These are phyloP conservation scores for Semnornis frantzii DNA, from an alignment of 2,113 vertebrate genomes.

Conservation along the genomic window DNA sequence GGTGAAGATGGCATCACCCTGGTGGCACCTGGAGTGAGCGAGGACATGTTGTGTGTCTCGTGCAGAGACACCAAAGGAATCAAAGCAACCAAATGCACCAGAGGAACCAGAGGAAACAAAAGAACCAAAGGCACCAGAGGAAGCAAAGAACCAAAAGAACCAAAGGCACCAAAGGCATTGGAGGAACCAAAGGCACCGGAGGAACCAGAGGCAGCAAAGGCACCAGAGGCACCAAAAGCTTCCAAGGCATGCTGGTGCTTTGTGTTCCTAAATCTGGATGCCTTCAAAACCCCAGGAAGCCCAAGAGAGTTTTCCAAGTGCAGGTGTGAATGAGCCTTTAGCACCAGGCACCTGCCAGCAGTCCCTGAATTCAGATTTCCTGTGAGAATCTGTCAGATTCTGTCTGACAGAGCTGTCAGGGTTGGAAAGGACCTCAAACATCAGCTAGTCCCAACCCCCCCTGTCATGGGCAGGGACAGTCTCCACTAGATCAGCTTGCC, in stretches of 20 bases:
- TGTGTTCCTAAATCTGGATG: neutral
- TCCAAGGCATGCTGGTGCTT: neutral
- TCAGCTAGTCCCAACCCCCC: too few relatives aligned
- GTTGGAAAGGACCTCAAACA: too few relatives aligned
- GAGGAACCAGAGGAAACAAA: neutral
- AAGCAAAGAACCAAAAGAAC: neutral
- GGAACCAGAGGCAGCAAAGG: neutral
- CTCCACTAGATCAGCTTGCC: too few relatives aligned
- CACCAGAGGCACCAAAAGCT: neutral
- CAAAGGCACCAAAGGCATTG: too few relatives aligned
- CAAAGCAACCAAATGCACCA: neutral
- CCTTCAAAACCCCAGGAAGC: neutral
- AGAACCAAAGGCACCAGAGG: neutral
- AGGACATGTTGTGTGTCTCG: neutral
- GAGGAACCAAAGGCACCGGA: neutral
- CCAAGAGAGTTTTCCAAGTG: neutral
- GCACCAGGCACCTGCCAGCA: neutral
- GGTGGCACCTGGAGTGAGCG: neutral
- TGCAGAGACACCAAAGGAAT: neutral
- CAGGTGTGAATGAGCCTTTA: neutral
- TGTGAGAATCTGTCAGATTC: too few relatives aligned
- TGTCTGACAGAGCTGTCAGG: too few relatives aligned
- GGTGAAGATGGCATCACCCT: rapidly evolving
- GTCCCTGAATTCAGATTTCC: too few relatives aligned
- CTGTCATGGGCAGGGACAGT: too few relatives aligned